A percentile compares a stretch with the other conserved stretches of the same genome.
These are phyloP conservation scores for Athetis lepigone DNA, from an alignment of 2,888 invertebrate genomes.

Conservation along the genomic window DNA sequence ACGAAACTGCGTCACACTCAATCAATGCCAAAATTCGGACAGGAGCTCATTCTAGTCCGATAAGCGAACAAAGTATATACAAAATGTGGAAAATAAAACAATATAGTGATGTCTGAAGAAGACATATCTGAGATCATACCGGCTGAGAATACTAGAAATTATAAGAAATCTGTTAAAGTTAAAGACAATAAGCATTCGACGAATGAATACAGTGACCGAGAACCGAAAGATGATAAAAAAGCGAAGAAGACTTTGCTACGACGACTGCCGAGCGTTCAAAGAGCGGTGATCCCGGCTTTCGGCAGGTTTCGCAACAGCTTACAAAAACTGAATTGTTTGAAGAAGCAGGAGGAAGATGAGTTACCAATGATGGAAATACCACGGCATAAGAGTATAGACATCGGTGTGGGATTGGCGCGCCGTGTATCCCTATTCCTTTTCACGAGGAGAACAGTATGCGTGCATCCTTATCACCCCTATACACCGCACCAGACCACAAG, in stretches of 20 bases:
- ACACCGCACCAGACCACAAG: slow-evolving; percentile 84
- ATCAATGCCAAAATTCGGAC: slow-evolving; percentile 86
- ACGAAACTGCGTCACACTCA: slow-evolving; percentile 81
- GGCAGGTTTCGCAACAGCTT: slow-evolving; percentile 74
- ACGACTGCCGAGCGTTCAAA: slow-evolving; percentile 72
- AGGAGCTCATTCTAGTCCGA: slow-evolving; percentile 76
- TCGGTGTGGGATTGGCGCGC: slow-evolving; percentile 83
- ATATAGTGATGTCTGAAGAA: slow-evolving; percentile 79
- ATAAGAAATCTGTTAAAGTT: slow-evolving; percentile 66
- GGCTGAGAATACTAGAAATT: slow-evolving; percentile 70
- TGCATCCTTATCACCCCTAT: slow-evolving; percentile 87
- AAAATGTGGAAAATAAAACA: slow-evolving; percentile 74
- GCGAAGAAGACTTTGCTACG: slow-evolving; percentile 65
- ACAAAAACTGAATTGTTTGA: slow-evolving; percentile 80
- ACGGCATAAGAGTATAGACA: slow-evolving; percentile 85
- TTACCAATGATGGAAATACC: slow-evolving; percentile 77
- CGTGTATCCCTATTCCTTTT: slow-evolving; percentile 84
- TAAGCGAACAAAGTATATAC: slow-evolving; percentile 71
- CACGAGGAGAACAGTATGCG: slow-evolving; percentile 81
- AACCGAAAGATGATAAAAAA: slow-evolving; percentile 57
- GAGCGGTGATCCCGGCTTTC: slow-evolving; percentile 74
- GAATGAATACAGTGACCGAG: slow-evolving; percentile 58
- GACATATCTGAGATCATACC: slow-evolving; percentile 72
- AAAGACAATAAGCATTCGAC: slow-evolving; percentile 56
- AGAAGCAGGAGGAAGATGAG: slow-evolving; percentile 73